A percentile compares a stretch with the other conserved stretches of the same genome.
Conservation (phyloP, 1,140 invertebrate genomes). For the Maconellicoccus hirsutus region DNA sequence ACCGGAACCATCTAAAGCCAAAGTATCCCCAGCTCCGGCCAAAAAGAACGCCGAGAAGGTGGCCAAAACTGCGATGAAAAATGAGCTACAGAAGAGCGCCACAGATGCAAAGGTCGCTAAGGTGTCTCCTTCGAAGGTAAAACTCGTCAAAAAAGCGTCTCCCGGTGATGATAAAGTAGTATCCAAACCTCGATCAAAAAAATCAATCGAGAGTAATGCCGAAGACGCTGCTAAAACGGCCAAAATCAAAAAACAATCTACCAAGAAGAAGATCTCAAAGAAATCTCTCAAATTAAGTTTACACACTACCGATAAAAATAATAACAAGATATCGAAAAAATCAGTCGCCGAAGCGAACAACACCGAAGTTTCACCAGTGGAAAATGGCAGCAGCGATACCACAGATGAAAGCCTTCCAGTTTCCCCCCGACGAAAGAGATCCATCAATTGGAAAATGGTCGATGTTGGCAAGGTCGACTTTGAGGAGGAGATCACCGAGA, state of each 20-base stretch:
- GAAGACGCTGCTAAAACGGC: neutral
- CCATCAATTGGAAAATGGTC: constrained; percentile 15
- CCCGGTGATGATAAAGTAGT: neutral
- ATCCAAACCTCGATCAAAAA: no score
- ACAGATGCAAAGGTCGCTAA: neutral
- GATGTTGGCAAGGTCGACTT: neutral
- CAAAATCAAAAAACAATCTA: neutral
- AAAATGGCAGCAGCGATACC: neutral
- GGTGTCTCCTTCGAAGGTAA: neutral
- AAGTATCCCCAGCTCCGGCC: neutral
- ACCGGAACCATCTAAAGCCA: neutral
- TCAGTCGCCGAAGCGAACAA: neutral
- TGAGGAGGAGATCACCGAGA: neutral
- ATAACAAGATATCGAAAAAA: neutral
- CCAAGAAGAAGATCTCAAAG: neutral
- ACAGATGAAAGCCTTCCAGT: neutral
- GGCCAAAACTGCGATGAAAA: neutral
- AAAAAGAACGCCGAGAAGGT: neutral
- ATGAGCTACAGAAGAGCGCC: neutral
- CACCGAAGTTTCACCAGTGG: neutral
- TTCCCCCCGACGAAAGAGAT: neutral
- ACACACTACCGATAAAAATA: neutral
- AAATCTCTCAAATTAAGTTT: neutral
- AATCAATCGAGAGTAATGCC: constrained; percentile 9
- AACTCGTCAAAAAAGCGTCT: neutral